These are phyloP conservation scores for Stictocephala bisonia DNA, from an alignment of 2,888 invertebrate genomes.

Conservation along the genomic window DNA sequence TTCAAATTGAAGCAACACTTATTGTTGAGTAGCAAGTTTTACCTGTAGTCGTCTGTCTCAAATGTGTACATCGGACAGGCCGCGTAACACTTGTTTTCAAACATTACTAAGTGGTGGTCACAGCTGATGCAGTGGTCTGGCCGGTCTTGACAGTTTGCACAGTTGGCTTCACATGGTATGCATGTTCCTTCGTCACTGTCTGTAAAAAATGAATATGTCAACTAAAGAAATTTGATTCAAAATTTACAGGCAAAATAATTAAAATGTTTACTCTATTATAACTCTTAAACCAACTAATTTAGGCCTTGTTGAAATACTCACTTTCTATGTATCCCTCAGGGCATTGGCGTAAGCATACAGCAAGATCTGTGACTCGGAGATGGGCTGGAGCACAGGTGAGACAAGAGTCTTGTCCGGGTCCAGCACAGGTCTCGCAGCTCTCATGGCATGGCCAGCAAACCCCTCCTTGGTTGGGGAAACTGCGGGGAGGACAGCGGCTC, in stretches of 20 bases:
- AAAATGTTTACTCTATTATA: too few relatives aligned
- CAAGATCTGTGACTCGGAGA: slow-evolving; percentile 83
- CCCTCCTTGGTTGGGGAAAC: slow-evolving; percentile 82
- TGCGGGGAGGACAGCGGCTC: slow-evolving; percentile 85
- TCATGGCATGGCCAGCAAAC: slow-evolving; percentile 90
- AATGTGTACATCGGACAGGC: slow-evolving; percentile 85
- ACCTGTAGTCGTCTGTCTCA: slow-evolving; percentile 88
- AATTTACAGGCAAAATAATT: too few relatives aligned
- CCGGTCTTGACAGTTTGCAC: slow-evolving; percentile 85
- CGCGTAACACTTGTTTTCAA: slow-evolving; percentile 84
- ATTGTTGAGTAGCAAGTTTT: too few relatives aligned
- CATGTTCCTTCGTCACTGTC: slow-evolving; percentile 81
- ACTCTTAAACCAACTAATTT: too few relatives aligned
- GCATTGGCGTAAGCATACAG: slow-evolving; percentile 88
- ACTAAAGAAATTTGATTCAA: background rate
- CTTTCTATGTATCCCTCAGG: slow-evolving; percentile 91
- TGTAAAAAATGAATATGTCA: slow-evolving; percentile 61
- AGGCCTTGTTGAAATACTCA: slow-evolving; percentile 69
- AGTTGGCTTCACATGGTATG: slow-evolving; percentile 86
- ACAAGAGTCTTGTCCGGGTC: slow-evolving; percentile 88
- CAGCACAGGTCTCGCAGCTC: slow-evolving; percentile 89
- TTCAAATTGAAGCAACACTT: too few relatives aligned
- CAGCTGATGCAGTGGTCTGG: slow-evolving; percentile 88
- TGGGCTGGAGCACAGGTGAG: slow-evolving; percentile 87
- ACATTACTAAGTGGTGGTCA: slow-evolving; percentile 87